phyloP scores from a whole-genome alignment of 2,113 vertebrate genomes.

The Rhizomys pruinosus region DNA sequence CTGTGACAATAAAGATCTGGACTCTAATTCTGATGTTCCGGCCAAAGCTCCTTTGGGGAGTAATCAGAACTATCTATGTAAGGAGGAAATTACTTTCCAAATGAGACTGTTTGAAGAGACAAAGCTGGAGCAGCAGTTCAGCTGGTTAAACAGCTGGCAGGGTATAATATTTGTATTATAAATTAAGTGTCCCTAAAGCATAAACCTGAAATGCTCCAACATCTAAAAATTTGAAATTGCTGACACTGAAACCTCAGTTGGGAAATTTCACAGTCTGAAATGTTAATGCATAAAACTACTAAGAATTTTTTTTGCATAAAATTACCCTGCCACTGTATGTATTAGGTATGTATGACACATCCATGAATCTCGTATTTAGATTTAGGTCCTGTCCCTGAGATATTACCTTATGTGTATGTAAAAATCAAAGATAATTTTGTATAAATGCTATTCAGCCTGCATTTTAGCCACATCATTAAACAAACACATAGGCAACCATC shows the following conservation, averaged over 20 bases:
- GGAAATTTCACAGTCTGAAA: not conserved
- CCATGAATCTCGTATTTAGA: not conserved
- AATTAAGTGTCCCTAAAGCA: not conserved
- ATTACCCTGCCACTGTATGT: not conserved
- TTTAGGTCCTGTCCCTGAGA: not conserved
- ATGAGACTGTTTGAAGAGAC: not conserved
- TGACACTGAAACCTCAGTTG: not conserved
- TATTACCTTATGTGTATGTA: too few species aligned
- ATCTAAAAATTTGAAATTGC: not conserved
- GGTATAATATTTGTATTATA: not conserved
- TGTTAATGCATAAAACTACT: not conserved
- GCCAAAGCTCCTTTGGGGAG: not conserved
- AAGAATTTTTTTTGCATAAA: not conserved
- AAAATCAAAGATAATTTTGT: not conserved
- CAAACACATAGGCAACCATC: not conserved
- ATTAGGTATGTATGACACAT: not conserved
- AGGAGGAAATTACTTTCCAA: not conserved
- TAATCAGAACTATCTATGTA: not conserved
- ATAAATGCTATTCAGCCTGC: not conserved
- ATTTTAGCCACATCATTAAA: not conserved
- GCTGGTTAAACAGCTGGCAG: not conserved
- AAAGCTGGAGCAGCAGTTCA: not conserved
- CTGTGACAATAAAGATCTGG: not conserved
- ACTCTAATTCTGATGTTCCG: not conserved
- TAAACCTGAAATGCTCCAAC: not conserved